A percentile compares a stretch with the other conserved stretches of the same genome.
These are phyloP conservation scores for Bujurquina vittata DNA, from an alignment of 2,113 vertebrate genomes.

Conservation along the genomic window DNA sequence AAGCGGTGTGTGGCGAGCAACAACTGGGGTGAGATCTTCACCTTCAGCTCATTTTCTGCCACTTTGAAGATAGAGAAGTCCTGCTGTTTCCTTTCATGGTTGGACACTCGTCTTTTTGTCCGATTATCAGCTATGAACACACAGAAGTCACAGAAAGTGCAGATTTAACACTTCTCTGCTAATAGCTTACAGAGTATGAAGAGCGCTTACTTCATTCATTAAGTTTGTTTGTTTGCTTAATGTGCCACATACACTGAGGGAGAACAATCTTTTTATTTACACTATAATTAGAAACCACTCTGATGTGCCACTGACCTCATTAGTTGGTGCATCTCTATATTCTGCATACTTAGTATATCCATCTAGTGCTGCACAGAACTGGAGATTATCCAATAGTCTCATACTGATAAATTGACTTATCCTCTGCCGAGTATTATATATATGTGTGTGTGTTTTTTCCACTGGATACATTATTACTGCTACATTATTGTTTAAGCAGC, in stretches of 20 bases:
- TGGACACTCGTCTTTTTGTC: conserved; percentile 90
- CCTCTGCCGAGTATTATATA: conserved; percentile 10
- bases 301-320: background rate
- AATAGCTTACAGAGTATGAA: background rate
- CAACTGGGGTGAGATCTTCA: conserved; percentile 94
- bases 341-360: background rate
- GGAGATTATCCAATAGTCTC: background rate
- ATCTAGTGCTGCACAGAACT: conserved; percentile 7
- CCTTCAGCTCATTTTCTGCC: conserved; percentile 90
- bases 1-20: conserved; percentile 96
- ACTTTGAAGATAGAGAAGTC: conserved; percentile 96
- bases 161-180: background rate
- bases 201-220: background rate
- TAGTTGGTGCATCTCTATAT: background rate
- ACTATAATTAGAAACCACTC: background rate
- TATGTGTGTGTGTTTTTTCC: background rate
- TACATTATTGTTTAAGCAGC: conserved; percentile 38
- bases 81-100: conserved; percentile 91
- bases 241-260: background rate
- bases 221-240: background rate
- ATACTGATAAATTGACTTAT: conserved; percentile 37
- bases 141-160: background rate
- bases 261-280: background rate
- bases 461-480: conserved; percentile 22
- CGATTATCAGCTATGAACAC: conserved; percentile 87